Evolutionary conservation across 1,140 invertebrate species (phyloP), one percentile per base, ranked within the genome.

Genomic region (Scaptomyza hsui): DNA sequence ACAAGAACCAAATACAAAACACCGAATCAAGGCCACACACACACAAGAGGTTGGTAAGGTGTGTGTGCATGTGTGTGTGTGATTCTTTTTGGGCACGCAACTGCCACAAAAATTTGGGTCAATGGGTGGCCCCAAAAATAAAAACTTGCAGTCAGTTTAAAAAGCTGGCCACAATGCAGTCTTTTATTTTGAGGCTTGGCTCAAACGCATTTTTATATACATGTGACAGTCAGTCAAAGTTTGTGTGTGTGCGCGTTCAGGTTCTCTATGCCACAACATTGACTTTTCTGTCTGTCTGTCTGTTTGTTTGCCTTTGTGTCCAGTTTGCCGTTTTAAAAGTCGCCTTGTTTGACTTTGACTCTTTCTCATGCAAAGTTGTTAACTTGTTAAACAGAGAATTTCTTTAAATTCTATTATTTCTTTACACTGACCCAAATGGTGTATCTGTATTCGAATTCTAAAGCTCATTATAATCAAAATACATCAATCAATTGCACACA

Each of bases 331-430:
- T 29, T 29, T 29, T 29, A 7, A 29, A 29, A 29, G 7, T 29
- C 26, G 26, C 6, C 56, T 68, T 85, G 80, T 85, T 86, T 86
- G 81, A 32, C 61, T 49, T 72, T 62, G 62, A 68, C 69, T n/a
- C 71, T 74, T 82, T 62, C 78, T 77, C 82, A 86, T 86, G 82
- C 82, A 88, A 88, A 88, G 82, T 78, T 82, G 82, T 78, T 89
- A 88, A 78, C 82, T 88, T 78, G 82, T 72, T 88, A 78, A 78
- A 72, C 78, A 70, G 61, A 78, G 62, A 75, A 63, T 61, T 24
- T 24, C 56, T 53, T 56, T 55, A 55, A 74, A 78, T 88, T 78
- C 82, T 88, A 83, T 88, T 88, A 88, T 88, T 75, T 88, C 70
- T 82, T 29, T 59, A 69, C 67, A 56, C 63, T 86, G 83, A 88